Evolutionary conservation across 2,797 vertebrate species (phyloP).

Genomic region (Gymnoscopelus microlampas): DNA sequence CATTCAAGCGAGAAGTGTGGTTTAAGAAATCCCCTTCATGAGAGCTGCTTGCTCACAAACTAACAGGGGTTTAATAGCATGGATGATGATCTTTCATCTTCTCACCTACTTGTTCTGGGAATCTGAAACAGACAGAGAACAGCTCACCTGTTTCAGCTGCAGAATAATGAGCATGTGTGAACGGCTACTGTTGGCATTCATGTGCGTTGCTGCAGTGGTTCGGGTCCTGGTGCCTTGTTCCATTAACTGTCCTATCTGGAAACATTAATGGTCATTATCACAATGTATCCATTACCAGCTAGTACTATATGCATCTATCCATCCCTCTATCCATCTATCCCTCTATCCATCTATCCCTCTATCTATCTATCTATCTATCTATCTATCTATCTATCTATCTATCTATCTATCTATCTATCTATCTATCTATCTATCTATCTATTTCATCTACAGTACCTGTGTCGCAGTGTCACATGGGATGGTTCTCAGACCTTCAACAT

Average conservation of each 20-base stretch:
- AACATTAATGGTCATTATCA: background rate
- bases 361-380: background rate
- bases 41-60: no score
- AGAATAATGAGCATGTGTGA: slow-evolving; percentile 90
- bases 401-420: background rate
- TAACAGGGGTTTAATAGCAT: no score
- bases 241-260: slow-evolving; percentile 86
- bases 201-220: slow-evolving; percentile 87
- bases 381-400: background rate
- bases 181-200: slow-evolving; percentile 90
- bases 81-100: no score
- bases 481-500: slow-evolving; percentile 86
- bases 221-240: slow-evolving; percentile 88
- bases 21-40: no score
- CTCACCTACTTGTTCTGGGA: no score
- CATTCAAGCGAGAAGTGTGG: no score
- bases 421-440: background rate
- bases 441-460: slow-evolving; percentile 72
- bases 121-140: no score
- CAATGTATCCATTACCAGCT: no score
- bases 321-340: background rate
- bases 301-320: background rate
- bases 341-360: background rate
- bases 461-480: slow-evolving; percentile 85
- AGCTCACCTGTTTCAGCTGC: slow-evolving; percentile 85